phyloP scores from a whole-genome alignment of 2,797 vertebrate genomes.

The Tamandua tetradactyla region DNA sequence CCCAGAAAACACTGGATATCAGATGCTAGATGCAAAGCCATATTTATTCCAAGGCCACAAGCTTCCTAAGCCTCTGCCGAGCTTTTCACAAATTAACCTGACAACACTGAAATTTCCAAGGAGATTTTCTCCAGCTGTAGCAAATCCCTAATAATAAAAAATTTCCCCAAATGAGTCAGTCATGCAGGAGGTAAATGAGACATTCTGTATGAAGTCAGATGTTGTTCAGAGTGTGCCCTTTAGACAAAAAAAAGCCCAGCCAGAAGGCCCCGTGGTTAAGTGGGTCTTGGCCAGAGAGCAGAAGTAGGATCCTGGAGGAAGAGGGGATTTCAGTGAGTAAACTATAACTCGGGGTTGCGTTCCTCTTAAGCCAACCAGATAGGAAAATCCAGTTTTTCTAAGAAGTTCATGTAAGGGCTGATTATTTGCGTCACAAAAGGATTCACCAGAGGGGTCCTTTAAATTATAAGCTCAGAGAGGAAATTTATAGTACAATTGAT shows the following conservation, averaged over 20 bases:
- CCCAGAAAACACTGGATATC: conserved; percentile 15
- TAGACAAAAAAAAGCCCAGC: conserved; percentile 23
- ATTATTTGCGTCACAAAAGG: conserved; percentile 55
- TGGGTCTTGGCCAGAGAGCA: not conserved
- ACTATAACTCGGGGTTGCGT: not conserved
- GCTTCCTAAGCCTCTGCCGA: not conserved
- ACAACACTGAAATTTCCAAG: conserved; percentile 64
- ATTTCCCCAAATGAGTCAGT: conserved; percentile 69
- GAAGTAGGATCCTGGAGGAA: not conserved
- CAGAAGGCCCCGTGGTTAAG: not conserved
- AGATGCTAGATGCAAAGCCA: not conserved
- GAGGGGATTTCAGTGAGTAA: not conserved
- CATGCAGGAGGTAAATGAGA: conserved; percentile 70
- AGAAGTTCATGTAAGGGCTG: conserved; percentile 18
- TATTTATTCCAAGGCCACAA: conserved; percentile 50
- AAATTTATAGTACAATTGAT: not conserved
- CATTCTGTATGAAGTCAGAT: conserved; percentile 57
- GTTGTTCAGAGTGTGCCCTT: conserved; percentile 57
- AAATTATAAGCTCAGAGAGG: conserved; percentile 37
- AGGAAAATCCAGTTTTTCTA: conserved; percentile 42
- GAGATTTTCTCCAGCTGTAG: conserved; percentile 70
- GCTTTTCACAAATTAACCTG: conserved; percentile 60
- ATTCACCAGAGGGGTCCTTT: conserved; percentile 32
- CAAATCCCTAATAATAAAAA: conserved; percentile 77
- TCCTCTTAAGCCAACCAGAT: not conserved